A percentile compares a stretch with the other conserved stretches of the same genome.
Evolutionary conservation across 2,888 invertebrate genomes (phyloP).

Genomic region (Amiota minor): DNA sequence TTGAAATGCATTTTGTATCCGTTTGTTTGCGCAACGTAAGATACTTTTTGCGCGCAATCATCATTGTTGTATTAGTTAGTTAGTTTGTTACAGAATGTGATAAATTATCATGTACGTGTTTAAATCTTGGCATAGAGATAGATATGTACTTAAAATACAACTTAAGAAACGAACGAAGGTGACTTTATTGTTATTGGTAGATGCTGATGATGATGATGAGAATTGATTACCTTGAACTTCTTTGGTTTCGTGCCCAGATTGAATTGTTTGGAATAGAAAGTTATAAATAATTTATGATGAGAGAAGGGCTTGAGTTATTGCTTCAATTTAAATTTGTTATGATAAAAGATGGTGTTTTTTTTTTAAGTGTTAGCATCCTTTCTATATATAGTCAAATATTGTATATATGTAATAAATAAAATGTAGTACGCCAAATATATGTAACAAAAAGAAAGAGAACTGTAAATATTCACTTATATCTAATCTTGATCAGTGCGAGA

Average conservation of each 20-base stretch:
- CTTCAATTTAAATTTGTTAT: too few relatives aligned
- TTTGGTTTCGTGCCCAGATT: background rate
- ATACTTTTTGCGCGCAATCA: background rate
- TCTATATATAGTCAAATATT: too few relatives aligned
- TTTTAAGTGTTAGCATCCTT: too few relatives aligned
- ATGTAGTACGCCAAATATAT: too few relatives aligned
- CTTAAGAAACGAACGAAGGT: background rate
- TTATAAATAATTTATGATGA: too few relatives aligned
- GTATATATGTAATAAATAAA: too few relatives aligned
- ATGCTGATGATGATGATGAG: background rate
- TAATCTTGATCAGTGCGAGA: too few relatives aligned
- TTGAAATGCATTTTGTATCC: background rate
- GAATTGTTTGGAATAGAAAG: too few relatives aligned
- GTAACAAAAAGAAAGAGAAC: too few relatives aligned
- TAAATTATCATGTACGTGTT: constrained; percentile 15
- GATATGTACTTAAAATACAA: background rate
- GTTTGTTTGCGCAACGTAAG: constrained; percentile 2
- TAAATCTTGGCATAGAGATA: constrained; percentile 1
- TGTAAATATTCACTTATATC: too few relatives aligned
- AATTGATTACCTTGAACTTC: constrained; percentile 5
- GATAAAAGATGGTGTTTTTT: too few relatives aligned
- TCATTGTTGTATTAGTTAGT: background rate
- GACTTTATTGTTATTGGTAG: background rate
- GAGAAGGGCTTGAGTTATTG: too few relatives aligned
- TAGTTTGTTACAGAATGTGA: constrained; percentile 13